phyloP scores from a whole-genome alignment of 2,113 vertebrate species.

The Mixornis gularis region DNA sequence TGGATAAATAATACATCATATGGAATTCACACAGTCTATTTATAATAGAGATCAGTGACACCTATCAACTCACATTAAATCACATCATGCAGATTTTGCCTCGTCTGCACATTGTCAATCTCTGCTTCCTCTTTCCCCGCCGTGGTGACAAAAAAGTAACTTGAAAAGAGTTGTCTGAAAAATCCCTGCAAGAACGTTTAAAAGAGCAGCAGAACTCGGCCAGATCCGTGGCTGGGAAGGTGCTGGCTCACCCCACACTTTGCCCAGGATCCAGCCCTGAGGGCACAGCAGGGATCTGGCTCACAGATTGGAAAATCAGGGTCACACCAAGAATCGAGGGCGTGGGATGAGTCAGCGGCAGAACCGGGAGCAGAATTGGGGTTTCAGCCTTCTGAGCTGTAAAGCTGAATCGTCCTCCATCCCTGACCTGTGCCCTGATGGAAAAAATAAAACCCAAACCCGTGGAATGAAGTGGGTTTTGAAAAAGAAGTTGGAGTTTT shows the following conservation, averaged over 20 bases:
- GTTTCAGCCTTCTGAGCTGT: neutral
- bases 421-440: neutral
- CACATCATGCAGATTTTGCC: slow-evolving; percentile 64
- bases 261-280: neutral
- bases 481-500: neutral
- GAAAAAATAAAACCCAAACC: neutral
- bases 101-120: slow-evolving; percentile 67
- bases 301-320: neutral
- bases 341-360: neutral
- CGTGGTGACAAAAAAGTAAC: neutral
- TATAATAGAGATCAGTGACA: slow-evolving; percentile 73
- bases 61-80: slow-evolving; percentile 71
- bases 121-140: slow-evolving; percentile 56
- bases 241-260: neutral
- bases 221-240: neutral
- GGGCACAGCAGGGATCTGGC: neutral
- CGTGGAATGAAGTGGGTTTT: neutral
- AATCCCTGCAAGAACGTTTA: neutral
- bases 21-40: slow-evolving; percentile 56
- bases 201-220: neutral
- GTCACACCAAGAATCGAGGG: neutral
- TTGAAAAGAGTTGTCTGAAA: neutral
- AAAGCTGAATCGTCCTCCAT: neutral
- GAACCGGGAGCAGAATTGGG: neutral
- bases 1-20: slow-evolving; percentile 77